These are phyloP conservation scores for Pseudochromis fuscus DNA, from an alignment of 2,797 vertebrate genomes.

Conservation along the genomic window DNA sequence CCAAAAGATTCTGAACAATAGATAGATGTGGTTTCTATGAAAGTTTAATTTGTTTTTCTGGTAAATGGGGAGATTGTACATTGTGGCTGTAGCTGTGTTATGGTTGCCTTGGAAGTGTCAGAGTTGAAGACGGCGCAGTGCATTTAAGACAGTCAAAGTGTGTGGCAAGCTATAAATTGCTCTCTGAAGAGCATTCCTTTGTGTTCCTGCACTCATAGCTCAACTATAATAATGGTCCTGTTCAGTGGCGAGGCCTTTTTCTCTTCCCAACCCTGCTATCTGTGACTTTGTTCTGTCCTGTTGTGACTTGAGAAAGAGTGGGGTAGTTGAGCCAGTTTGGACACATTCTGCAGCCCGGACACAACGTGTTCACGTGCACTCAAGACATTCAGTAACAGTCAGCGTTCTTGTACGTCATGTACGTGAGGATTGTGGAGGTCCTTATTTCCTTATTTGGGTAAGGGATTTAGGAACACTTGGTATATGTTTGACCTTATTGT, in stretches of 20 bases:
- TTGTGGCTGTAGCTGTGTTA: not conserved
- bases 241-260: slow-evolving; percentile 21
- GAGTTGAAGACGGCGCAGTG: slow-evolving; percentile 1
- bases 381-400: not conserved
- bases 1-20: slow-evolving; percentile 19
- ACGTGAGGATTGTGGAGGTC: not conserved
- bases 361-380: not conserved
- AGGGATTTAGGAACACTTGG: not conserved
- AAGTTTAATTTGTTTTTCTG: slow-evolving; percentile 8
- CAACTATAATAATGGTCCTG: slow-evolving; percentile 18
- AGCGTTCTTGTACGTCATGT: not conserved
- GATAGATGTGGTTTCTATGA: slow-evolving; percentile 14
- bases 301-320: slow-evolving; percentile 29
- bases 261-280: slow-evolving; percentile 24
- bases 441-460: not conserved
- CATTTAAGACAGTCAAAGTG: slow-evolving; percentile 20
- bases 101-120: not conserved
- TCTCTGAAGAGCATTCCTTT: slow-evolving; percentile 27
- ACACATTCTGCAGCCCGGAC: slow-evolving; percentile 51
- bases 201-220: slow-evolving; percentile 23
- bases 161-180: slow-evolving; percentile 10
- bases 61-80: slow-evolving; percentile 1
- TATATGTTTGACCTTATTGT: not conserved
- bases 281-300: slow-evolving; percentile 26
- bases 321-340: slow-evolving; percentile 55